Evolutionary conservation across 2,888 invertebrate species (phyloP).

Genomic region (Hypomecis punctinalis): DNA sequence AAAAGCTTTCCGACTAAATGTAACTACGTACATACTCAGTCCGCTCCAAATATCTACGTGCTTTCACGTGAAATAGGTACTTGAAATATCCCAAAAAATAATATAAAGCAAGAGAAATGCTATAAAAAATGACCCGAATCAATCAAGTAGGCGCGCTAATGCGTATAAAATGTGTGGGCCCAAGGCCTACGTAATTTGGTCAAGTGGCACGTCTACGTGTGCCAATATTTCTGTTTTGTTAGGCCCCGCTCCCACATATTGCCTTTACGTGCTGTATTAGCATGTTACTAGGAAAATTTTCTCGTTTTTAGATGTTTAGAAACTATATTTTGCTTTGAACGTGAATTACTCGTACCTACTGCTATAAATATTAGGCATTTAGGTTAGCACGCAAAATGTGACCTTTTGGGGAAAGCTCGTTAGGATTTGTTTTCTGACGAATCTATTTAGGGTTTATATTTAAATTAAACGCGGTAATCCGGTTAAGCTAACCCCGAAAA

Average conservation of each 20-base stretch:
- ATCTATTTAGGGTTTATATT: too few relatives aligned
- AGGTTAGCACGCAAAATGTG: background rate
- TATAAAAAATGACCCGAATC: conserved; percentile 42
- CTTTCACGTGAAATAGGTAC: conserved; percentile 8
- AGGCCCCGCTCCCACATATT: conserved; percentile 43
- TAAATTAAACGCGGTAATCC: too few relatives aligned
- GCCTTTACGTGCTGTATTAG: conserved; percentile 46
- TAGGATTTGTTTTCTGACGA: too few relatives aligned
- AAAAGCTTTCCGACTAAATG: conserved; percentile 3
- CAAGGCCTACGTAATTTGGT: conserved; percentile 41
- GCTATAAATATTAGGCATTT: too few relatives aligned
- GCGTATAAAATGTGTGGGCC: conserved; percentile 35
- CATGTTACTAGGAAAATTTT: conserved; percentile 39
- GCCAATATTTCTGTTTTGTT: conserved; percentile 48
- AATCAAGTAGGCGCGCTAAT: conserved; percentile 41
- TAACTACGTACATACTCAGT: background rate
- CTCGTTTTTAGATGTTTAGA: conserved; percentile 34
- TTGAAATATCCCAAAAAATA: conserved; percentile 30
- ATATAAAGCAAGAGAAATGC: conserved; percentile 19
- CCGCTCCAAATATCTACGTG: conserved; percentile 4
- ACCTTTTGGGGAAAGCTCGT: too few relatives aligned
- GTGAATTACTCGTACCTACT: background rate
- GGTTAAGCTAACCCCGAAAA: too few relatives aligned
- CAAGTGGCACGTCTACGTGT: conserved; percentile 41
- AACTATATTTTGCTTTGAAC: conserved; percentile 9